phyloP scores from a whole-genome alignment of 2,888 invertebrate genomes.

The Caenorhabditis sp. region DNA sequence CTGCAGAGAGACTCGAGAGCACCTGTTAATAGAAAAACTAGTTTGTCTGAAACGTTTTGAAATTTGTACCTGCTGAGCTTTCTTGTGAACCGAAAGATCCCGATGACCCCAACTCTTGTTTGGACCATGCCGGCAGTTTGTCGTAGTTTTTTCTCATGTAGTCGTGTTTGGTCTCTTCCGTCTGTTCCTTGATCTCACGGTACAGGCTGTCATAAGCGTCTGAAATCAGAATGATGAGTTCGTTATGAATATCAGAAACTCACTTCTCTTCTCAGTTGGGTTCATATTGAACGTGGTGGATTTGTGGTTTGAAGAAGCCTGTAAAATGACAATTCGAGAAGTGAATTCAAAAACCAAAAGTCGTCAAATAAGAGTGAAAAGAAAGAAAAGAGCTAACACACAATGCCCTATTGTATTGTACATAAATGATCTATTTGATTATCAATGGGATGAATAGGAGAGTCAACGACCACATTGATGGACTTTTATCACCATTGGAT shows the following conservation, averaged over 20 bases:
- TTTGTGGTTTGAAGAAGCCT: not conserved
- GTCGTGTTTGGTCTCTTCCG: not conserved
- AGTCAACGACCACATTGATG: too few relatives aligned
- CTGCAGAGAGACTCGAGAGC: constrained; percentile 4
- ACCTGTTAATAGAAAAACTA: not conserved
- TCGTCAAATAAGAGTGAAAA: too few relatives aligned
- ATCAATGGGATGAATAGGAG: too few relatives aligned
- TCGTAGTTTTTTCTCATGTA: constrained; percentile 20
- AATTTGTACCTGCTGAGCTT: not conserved
- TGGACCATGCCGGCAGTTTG: constrained; percentile 24
- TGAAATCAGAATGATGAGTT: not conserved
- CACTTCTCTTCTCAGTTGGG: not conserved
- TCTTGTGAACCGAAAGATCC: not conserved
- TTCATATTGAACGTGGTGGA: not conserved
- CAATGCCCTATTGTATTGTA: too few relatives aligned
- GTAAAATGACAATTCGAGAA: not conserved
- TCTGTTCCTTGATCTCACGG: constrained; percentile 5
- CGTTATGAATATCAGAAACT: not conserved
- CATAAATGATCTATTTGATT: too few relatives aligned
- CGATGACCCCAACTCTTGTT: not conserved
- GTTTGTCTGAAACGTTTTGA: not conserved
- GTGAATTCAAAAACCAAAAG: not conserved
- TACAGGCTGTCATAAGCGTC: not conserved
- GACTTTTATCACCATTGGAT: too few relatives aligned
- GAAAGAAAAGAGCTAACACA: too few relatives aligned